Evolutionary conservation across 2,888 invertebrate species (phyloP).

Genomic region (Eucera pruinosa): DNA sequence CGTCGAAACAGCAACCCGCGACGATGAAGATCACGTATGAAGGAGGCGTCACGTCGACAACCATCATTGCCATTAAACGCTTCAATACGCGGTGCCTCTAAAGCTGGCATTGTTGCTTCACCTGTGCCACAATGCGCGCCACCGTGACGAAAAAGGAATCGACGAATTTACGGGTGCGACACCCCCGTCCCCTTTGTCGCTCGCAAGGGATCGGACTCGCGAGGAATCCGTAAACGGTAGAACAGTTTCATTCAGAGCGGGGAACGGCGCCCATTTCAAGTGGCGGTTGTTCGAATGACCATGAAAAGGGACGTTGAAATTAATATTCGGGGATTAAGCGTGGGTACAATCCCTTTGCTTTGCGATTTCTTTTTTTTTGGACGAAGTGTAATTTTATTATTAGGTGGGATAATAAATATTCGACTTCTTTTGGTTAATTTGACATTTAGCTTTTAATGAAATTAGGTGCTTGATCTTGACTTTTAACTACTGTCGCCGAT

Average conservation of each 20-base stretch:
- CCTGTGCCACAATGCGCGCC: conserved; percentile 35
- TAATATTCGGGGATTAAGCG: not conserved
- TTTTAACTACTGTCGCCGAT: no score
- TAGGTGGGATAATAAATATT: no score
- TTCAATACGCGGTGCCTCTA: conserved; percentile 61
- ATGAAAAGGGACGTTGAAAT: conserved; percentile 9
- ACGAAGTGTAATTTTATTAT: no score
- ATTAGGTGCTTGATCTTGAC: no score
- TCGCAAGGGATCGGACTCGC: not conserved
- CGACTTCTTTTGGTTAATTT: no score
- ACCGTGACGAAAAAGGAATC: conserved; percentile 41
- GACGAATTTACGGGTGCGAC: conserved; percentile 35
- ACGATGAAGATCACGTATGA: conserved; percentile 69
- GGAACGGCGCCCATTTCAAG: not conserved
- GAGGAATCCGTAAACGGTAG: conserved; percentile 18
- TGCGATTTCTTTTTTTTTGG: no score
- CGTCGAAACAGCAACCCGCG: conserved; percentile 70
- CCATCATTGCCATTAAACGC: conserved; percentile 69
- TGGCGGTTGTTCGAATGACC: conserved; percentile 1
- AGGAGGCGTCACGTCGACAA: conserved; percentile 65
- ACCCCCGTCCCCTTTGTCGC: conserved; percentile 18
- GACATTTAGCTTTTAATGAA: no score
- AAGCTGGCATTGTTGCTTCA: conserved; percentile 53
- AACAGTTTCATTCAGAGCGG: not conserved
- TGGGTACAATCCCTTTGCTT: no score